Evolutionary conservation across 2,888 invertebrate genomes (phyloP).

Genomic region (Nematopogon swammerdamellus): DNA sequence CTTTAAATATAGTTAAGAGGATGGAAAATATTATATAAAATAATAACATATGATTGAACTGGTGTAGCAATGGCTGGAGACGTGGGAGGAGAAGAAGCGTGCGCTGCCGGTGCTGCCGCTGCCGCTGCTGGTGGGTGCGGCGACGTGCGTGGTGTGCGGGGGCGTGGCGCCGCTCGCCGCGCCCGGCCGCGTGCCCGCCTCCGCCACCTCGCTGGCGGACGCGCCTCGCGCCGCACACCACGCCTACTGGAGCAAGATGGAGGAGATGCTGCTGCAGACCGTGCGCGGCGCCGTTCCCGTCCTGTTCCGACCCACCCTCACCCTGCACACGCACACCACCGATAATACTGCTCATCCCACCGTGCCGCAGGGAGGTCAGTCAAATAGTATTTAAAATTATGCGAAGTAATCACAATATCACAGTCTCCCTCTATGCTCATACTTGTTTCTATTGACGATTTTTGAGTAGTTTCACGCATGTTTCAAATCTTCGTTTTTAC

Average conservation of each 20-base stretch:
- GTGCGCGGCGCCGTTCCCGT: constrained; percentile 66
- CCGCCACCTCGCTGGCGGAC: constrained; percentile 39
- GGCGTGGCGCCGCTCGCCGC: constrained; percentile 55
- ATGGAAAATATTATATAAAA: too few species aligned
- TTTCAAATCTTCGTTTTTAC: too few species aligned
- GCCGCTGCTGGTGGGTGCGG: constrained; percentile 66
- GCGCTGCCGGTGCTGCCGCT: constrained; percentile 61
- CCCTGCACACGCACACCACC: constrained; percentile 66
- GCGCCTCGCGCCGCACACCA: constrained; percentile 22
- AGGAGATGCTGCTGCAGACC: constrained; percentile 72
- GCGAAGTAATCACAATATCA: too few species aligned
- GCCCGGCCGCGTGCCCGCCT: constrained; percentile 53
- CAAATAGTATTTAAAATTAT: too few species aligned
- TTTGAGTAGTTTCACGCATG: too few species aligned
- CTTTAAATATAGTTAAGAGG: too few species aligned
- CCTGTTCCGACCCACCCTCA: constrained; percentile 75
- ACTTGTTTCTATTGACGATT: too few species aligned
- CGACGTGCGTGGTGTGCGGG: constrained; percentile 67
- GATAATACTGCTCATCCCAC: constrained; percentile 64
- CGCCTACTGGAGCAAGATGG: constrained; percentile 66
- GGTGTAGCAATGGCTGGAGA: constrained; percentile 48
- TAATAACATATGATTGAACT: too few species aligned
- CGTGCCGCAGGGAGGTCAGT: constrained; percentile 68
- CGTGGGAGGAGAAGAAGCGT: constrained; percentile 29
- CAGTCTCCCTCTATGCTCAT: too few species aligned